Evolutionary conservation across 2,888 invertebrate genomes (phyloP).

Genomic region (Acronicta psi): DNA sequence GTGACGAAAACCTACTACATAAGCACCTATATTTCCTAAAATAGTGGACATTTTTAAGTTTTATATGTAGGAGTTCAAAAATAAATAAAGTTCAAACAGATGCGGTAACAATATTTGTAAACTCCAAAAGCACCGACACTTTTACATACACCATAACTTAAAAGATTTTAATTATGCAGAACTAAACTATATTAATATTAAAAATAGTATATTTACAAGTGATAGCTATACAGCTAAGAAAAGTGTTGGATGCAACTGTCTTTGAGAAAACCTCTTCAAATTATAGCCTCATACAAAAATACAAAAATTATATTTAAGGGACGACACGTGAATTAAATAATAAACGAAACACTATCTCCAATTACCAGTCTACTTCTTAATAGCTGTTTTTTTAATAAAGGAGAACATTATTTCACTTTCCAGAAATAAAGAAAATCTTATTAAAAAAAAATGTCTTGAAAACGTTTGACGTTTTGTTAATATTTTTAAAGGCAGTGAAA

Average conservation of each 20-base stretch:
- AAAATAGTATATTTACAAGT: conserved; percentile 50
- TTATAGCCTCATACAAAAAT: not conserved
- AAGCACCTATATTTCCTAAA: not conserved
- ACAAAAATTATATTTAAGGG: not conserved
- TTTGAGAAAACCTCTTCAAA: conserved; percentile 3
- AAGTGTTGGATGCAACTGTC: conserved; percentile 8
- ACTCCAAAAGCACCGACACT: conserved; percentile 35
- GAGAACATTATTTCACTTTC: no score
- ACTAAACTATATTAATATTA: conserved; percentile 32
- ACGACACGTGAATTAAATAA: not conserved
- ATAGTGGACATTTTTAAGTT: conserved; percentile 3
- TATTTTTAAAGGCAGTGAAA: not conserved
- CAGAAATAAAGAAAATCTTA: not conserved
- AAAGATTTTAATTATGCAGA: conserved; percentile 45
- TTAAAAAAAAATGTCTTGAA: not conserved
- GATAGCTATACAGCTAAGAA: conserved; percentile 11
- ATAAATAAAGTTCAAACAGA: not conserved
- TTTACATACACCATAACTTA: conserved; percentile 46
- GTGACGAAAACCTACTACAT: no score
- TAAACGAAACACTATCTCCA: no score
- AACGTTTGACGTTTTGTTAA: conserved; percentile 35
- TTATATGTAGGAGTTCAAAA: not conserved
- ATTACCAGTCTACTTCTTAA: no score
- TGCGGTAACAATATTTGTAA: not conserved
- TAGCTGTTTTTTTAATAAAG: no score